Evolutionary conservation across 2,888 invertebrate genomes (phyloP), one percentile per base, ranked within the genome.

Genomic region (Shargacucullia verbasci): DNA sequence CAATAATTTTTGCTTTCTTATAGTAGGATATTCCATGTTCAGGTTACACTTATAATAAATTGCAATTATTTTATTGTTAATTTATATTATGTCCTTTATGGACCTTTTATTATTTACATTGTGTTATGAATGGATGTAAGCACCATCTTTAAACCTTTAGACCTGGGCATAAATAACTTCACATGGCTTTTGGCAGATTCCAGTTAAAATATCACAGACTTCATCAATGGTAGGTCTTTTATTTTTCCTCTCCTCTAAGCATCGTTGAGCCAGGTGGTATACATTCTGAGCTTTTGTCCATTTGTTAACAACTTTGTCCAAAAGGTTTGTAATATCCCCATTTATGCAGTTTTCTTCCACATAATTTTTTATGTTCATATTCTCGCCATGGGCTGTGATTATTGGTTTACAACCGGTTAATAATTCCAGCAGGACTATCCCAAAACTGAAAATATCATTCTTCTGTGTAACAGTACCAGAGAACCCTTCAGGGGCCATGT

Each of bases 401-500:
- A 95, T 94, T 0, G 97, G 95, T 48, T 95, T 94, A 45, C 96
- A 87, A 4, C 97, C 96, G 29, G 97, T 97, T 37, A 97, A 83
- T 13, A 97, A 81, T 86, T 97, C 97, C 38, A 97, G 84, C 13
- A 97, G 80, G 0, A 97, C 97, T 62, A 97, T 96, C 0, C 97
- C 97, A 91, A 95, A 97, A 81, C 97, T 97, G 83, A 95, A 97
- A 2, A 96, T 95, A 82, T 97, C 97, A 70, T 96, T 94, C 89
- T 97, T 96, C 14, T 96, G 95, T n/a, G 97, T 96, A 43, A 96
- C 92, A 58, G 95, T 96, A 8, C 96, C 96, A 34, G 94, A 94
- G 71, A 95, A 95, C 27, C 96, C 95, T 89, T 97, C 97, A 0
- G 96, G 96, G n/a, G 97, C 95, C 96, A 97, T 96, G 84, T 97